Evolutionary conservation across 2,797 vertebrate species (phyloP), one percentile per base, ranked within the genome.

Genomic region (Halcyon leucocephala): DNA sequence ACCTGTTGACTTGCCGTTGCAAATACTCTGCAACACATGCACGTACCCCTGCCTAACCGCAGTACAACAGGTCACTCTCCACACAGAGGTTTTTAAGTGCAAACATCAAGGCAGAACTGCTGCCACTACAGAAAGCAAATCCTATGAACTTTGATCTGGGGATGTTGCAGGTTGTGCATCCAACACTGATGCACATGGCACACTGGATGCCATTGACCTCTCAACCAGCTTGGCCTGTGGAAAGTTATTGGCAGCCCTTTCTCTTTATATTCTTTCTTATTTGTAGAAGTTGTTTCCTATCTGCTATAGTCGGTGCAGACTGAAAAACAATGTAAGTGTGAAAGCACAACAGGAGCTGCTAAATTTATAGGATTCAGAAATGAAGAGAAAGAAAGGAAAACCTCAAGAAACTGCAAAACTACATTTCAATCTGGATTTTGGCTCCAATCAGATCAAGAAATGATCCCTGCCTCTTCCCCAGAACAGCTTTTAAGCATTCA

Each of bases 101-200:
- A 52, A 31, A 64, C 52, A 9, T 41, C 39, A 48, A 77, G 74
- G 74, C 66, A 72, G n/a, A 48, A 33, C 46, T 28, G n/a, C 51
- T 86, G 70, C 42, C 12, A 25, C 29, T 5, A 6, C 8, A 22
- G 58, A 79, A 66, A 31, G 41, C 0, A 1, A 62, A 76, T 29
- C 51, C 66, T 8, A 3, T 8, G 37, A 69, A 24, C 14, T 14
- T 71, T 2, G 2, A 2, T 1, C 7, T 17, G 31, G 19, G 66
- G 31, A 67, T 0, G 2, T 0, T 20, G 42, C 14, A 51, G 61
- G 35, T 10, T 77, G 39, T 14, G 3, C 0, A 2, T 7, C 41
- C 26, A n/a, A 33, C 26, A 12, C 3, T 1, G 8, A 28, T 4
- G 5, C 17, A 44, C 29, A 4, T 1, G 26, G 28, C 25, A 29